phyloP scores from a whole-genome alignment of 2,888 invertebrate species.

The Drosophila stalkeri region DNA sequence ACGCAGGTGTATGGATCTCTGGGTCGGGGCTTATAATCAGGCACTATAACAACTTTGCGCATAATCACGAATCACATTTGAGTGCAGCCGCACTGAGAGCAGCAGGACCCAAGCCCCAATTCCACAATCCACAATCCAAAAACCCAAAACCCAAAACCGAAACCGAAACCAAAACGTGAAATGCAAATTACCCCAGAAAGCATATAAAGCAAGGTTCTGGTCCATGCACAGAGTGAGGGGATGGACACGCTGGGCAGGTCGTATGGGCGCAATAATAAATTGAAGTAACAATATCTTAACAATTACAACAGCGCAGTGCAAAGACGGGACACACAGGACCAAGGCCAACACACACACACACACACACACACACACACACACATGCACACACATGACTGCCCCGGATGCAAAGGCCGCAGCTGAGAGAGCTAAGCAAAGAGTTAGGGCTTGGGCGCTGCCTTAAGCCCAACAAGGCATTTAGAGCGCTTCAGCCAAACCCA shows the following conservation, averaged over 20 bases:
- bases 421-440: constrained; percentile 8
- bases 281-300: constrained; percentile 81
- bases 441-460: constrained; percentile 1
- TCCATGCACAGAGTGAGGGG: neutral
- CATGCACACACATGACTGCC: constrained; percentile 49
- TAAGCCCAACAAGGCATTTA: constrained; percentile 49
- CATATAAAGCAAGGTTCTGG: constrained; percentile 35
- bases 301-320: constrained; percentile 71
- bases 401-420: constrained; percentile 28
- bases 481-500: constrained; percentile 76
- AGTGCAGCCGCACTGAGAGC: constrained; percentile 52
- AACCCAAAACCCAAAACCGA: constrained; percentile 19
- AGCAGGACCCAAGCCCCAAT: neutral
- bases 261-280: constrained; percentile 72
- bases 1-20: constrained; percentile 15
- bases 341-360: constrained; percentile 11
- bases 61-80: constrained; percentile 75
- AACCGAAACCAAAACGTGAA: constrained; percentile 48
- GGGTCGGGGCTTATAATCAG: constrained; percentile 51
- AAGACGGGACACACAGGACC: constrained; percentile 48
- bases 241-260: constrained; percentile 24
- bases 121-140: constrained; percentile 2
- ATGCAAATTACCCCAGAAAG: constrained; percentile 63
- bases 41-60: constrained; percentile 65
- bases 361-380: constrained; percentile 44